Evolutionary conservation across 1,140 invertebrate species (phyloP).

Genomic region (Dinoponera quadriceps): DNA sequence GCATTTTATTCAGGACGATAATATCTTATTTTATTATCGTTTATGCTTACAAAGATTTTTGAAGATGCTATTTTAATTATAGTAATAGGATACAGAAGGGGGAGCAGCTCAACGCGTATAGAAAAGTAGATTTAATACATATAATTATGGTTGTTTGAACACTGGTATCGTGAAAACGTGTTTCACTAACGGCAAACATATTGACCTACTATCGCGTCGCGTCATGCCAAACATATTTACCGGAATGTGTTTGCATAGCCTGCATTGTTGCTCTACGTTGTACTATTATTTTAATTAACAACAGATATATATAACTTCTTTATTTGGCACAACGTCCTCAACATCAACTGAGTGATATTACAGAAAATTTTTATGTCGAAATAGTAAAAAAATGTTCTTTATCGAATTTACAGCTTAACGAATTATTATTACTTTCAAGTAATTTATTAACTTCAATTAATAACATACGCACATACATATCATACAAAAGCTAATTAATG

Average conservation of each 20-base stretch:
- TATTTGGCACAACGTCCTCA: too few species aligned
- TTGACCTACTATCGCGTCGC: slow-evolving; percentile 77
- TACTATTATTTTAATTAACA: neutral
- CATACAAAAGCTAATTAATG: too few species aligned
- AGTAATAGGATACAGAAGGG: neutral
- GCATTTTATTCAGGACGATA: too few species aligned
- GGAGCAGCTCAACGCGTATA: neutral
- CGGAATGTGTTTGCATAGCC: neutral
- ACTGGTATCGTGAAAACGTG: slow-evolving; percentile 67
- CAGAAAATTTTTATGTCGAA: too few species aligned
- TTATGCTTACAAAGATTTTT: neutral
- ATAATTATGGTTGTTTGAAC: slow-evolving; percentile 43
- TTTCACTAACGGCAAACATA: slow-evolving; percentile 78
- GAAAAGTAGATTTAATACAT: slow-evolving; percentile 18
- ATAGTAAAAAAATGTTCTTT: too few species aligned
- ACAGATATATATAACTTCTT: neutral
- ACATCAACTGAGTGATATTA: too few species aligned
- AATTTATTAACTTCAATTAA: too few species aligned
- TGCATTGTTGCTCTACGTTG: neutral
- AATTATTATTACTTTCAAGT: too few species aligned
- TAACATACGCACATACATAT: too few species aligned
- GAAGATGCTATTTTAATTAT: slow-evolving; percentile 9
- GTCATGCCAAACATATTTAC: slow-evolving; percentile 22
- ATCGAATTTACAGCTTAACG: too few species aligned
- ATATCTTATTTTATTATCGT: neutral